Percentiles rank a stretch among this genome's conserved stretches.
Conservation (phyloP, 2,113 vertebrate species). For the Cyanocitta stelleri region DNA sequence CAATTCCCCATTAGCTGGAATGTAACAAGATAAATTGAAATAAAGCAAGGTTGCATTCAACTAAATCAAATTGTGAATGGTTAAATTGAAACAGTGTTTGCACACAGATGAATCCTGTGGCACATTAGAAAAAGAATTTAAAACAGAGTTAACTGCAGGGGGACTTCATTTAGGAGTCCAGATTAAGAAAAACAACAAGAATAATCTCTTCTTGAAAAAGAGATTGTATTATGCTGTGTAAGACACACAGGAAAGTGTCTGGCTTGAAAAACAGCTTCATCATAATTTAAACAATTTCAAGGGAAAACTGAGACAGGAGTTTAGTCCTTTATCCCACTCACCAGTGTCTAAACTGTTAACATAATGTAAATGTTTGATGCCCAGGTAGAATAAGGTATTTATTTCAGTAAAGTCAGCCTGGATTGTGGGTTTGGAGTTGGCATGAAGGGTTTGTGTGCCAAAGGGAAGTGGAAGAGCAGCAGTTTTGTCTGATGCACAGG, state of each 20-base stretch:
- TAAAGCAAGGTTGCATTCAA: slow-evolving; percentile 5
- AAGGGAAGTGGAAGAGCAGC: neutral
- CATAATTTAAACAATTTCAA: neutral
- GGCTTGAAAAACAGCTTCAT: neutral
- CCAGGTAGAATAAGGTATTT: neutral
- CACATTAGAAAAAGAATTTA: slow-evolving; percentile 17
- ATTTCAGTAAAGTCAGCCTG: neutral
- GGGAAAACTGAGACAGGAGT: neutral
- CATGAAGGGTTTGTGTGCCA: neutral
- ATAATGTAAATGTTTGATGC: neutral
- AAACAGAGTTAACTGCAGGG: slow-evolving; percentile 3
- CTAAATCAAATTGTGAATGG: slow-evolving; percentile 1
- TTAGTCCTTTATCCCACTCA: neutral
- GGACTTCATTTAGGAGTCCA: neutral
- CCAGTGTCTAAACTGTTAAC: neutral
- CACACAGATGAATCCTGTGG: neutral
- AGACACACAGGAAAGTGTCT: neutral
- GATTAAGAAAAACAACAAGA: slow-evolving; percentile 21
- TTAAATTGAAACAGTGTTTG: slow-evolving; percentile 15
- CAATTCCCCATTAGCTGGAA: slow-evolving; percentile 17
- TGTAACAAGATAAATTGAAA: slow-evolving; percentile 31
- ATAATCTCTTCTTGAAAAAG: neutral
- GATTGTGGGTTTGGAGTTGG: neutral
- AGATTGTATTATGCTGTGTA: neutral
- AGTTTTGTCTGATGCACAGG: neutral